Evolutionary conservation across 2,888 invertebrate genomes (phyloP), one percentile per base, ranked within the genome.

Genomic region (Dicyrtomina minuta): DNA sequence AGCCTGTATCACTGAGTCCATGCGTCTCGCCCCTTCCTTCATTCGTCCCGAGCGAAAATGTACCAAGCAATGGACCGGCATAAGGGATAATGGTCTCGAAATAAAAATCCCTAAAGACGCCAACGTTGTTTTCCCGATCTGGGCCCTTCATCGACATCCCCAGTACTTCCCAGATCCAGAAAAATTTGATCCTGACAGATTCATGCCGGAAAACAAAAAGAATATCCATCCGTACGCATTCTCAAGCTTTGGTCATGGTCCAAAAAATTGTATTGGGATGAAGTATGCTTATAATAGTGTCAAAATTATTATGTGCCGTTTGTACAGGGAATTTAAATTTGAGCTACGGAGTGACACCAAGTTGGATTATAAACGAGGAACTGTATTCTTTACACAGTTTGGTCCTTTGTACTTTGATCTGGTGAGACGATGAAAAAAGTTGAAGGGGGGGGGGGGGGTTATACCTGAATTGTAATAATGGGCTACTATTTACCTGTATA

Each of bases 151-250:
- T 66, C 55, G 75, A 33, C 62, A 71, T 59, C 70, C 72, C 0
- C 69, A 75, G 8, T 69, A 74, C 60, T 74, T 70, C 46, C 66
- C 66, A 5, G 69, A 77, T n/a, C 72, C 73, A 1, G 73, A 73
- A 10, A 41, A 22, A 22, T 77, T 61, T 58, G 33, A 71, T 17
- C 75, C 77, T 0, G 74, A 75, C 2, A 58, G 77, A 62, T 77
- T 72, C 39, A 27, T 76, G 59, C 72, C 76, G 0, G 70, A 69
- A 58, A 74, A 75, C 56, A 75, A 73, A 46, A 55, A 75, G 10
- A 72, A 75, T 6, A 10, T 68, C 6, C 72, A 74, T 56, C 73
- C 75, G 1, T 73, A 70, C 56, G 70, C 72, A 8, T 75, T 72
- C 39, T 53, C 66, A 4, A 62, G 72, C 10, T 75, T 75, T 62